A percentile compares a stretch with the other conserved stretches of the same genome.
phyloP scores from a whole-genome alignment of 2,888 invertebrate genomes.

The Amphiduros pacificus region DNA sequence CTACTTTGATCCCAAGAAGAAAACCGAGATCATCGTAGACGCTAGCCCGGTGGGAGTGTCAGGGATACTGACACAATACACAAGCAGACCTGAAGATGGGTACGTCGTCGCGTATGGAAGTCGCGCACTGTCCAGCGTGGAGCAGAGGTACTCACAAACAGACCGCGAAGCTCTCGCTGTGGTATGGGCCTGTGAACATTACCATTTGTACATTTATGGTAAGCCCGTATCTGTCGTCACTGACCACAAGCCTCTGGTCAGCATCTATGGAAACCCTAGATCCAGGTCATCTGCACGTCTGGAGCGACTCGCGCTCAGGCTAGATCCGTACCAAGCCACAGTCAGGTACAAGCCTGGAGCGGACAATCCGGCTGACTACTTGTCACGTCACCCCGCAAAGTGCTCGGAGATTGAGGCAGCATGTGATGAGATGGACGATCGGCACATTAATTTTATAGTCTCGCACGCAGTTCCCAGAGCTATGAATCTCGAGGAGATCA shows the following conservation, averaged over 20 bases:
- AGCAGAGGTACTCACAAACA: constrained; percentile 37
- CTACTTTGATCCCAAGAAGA: constrained; percentile 25
- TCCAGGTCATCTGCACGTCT: constrained; percentile 38
- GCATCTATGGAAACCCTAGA: constrained; percentile 32
- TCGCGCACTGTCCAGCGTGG: constrained; percentile 30
- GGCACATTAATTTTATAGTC: neutral
- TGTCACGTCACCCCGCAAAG: constrained; percentile 29
- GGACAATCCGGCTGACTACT: constrained; percentile 37
- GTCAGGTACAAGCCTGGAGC: constrained; percentile 31
- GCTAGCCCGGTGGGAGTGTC: constrained; percentile 28
- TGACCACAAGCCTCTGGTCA: constrained; percentile 40
- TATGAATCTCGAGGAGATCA: neutral
- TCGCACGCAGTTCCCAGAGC: neutral
- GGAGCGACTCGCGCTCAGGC: constrained; percentile 34
- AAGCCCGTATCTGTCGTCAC: constrained; percentile 34
- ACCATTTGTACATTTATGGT: constrained; percentile 39
- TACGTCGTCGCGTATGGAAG: constrained; percentile 28
- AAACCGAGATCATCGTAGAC: constrained; percentile 26
- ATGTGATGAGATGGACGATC: neutral
- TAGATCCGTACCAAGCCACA: constrained; percentile 32
- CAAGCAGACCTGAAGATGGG: neutral
- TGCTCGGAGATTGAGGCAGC: neutral
- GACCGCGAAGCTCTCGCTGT: constrained; percentile 31
- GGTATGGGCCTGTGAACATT: constrained; percentile 40
- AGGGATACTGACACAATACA: constrained; percentile 6